phyloP scores from a whole-genome alignment of 2,113 vertebrate species.

The Leucopsar rothschildi region DNA sequence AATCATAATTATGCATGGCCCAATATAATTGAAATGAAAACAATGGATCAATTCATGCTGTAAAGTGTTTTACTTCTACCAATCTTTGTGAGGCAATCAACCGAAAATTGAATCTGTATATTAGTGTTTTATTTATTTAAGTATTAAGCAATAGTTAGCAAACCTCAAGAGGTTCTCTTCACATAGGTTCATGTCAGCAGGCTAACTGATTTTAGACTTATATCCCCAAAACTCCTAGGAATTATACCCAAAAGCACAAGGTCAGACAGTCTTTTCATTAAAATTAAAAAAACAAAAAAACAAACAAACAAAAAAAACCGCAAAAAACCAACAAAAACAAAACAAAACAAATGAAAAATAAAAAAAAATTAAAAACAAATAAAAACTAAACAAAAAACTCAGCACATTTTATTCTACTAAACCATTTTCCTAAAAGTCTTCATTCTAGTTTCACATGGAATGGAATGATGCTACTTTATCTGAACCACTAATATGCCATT shows the following conservation, averaged over 20 bases:
- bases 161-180: neutral
- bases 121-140: constrained; percentile 13
- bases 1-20: constrained; percentile 52
- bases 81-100: constrained; percentile 35
- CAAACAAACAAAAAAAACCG: too few species aligned
- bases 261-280: neutral
- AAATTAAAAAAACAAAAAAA: neutral
- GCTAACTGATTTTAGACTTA: neutral
- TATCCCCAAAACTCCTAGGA: neutral
- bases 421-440: neutral
- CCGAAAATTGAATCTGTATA: constrained; percentile 13
- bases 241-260: neutral
- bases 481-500: neutral
- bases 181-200: neutral
- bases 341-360: too few species aligned
- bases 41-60: constrained; percentile 20
- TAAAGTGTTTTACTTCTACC: constrained; percentile 31
- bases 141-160: neutral
- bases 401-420: neutral
- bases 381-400: neutral
- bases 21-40: constrained; percentile 57
- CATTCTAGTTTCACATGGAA: neutral
- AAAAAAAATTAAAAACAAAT: too few species aligned
- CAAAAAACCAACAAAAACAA: too few species aligned
- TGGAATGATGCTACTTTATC: neutral